These are phyloP conservation scores for Melospiza melodia DNA, from an alignment of 2,113 vertebrate species.

Conservation along the genomic window DNA sequence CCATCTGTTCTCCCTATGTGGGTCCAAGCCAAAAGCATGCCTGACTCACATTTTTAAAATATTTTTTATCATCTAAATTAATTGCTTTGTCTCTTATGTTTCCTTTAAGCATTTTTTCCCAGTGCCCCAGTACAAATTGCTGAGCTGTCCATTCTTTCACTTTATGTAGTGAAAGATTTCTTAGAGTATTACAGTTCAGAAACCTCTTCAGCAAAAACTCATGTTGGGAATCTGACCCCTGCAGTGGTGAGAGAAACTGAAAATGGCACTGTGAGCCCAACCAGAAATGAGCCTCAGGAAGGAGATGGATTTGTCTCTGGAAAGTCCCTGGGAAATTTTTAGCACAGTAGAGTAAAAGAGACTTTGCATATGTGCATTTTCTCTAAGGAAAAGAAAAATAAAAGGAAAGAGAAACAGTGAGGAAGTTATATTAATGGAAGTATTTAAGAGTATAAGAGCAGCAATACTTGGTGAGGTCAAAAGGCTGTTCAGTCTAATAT, in stretches of 20 bases:
- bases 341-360: neutral
- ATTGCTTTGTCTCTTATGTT: neutral
- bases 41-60: neutral
- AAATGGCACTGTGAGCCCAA: neutral
- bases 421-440: neutral
- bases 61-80: neutral
- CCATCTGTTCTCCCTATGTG: conserved; percentile 30
- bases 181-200: neutral
- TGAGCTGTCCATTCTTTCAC: neutral
- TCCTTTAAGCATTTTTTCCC: neutral
- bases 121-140: neutral
- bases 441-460: neutral
- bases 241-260: neutral
- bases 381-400: neutral
- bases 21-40: neutral
- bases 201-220: neutral
- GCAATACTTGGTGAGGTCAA: neutral
- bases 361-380: neutral
- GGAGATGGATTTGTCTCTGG: neutral
- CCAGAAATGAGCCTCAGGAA: neutral
- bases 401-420: neutral
- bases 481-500: neutral
- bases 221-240: neutral
- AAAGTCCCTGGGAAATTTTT: neutral
- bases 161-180: neutral